A percentile compares a stretch with the other conserved stretches of the same genome.
Conservation (phyloP, 2,797 vertebrate species). For the Myiotriccus ornatus region DNA sequence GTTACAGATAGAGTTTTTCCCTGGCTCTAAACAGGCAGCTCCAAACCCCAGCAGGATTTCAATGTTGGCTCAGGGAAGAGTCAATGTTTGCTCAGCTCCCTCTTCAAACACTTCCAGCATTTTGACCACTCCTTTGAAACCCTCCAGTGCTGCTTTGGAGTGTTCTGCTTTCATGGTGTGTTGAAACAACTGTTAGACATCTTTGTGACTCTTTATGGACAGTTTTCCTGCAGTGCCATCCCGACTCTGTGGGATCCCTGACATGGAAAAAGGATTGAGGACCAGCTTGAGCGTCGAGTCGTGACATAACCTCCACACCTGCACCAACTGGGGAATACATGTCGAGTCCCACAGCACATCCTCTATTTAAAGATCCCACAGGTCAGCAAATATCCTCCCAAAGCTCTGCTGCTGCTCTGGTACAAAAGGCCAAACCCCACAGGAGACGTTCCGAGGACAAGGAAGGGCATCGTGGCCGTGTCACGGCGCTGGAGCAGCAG, state of each 20-base stretch:
- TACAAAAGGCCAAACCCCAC: not conserved
- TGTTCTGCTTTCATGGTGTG: not conserved
- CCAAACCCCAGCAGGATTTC: not conserved
- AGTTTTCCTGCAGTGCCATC: fast-evolving
- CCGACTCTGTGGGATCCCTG: not conserved
- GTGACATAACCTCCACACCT: fast-evolving
- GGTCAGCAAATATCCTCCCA: not conserved
- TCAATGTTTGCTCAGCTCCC: constrained; percentile 24
- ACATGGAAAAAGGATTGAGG: fast-evolving
- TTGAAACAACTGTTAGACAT: not conserved
- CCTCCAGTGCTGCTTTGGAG: not conserved
- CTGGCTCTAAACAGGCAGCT: not conserved
- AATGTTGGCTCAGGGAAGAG: not conserved
- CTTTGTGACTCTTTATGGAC: not conserved
- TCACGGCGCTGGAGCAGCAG: not conserved
- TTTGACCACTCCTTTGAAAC: constrained; percentile 28
- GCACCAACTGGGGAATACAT: not conserved
- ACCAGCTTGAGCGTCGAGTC: fast-evolving
- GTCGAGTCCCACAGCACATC: not conserved
- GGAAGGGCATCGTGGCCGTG: fast-evolving
- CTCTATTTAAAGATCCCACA: not conserved
- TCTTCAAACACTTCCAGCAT: constrained; percentile 19
- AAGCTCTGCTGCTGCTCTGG: not conserved
- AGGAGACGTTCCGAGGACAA: not conserved
- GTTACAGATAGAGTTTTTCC: not conserved